Evolutionary conservation across 2,888 invertebrate genomes (phyloP), one percentile per base, ranked within the genome.

Genomic region (Allacma fusca): DNA sequence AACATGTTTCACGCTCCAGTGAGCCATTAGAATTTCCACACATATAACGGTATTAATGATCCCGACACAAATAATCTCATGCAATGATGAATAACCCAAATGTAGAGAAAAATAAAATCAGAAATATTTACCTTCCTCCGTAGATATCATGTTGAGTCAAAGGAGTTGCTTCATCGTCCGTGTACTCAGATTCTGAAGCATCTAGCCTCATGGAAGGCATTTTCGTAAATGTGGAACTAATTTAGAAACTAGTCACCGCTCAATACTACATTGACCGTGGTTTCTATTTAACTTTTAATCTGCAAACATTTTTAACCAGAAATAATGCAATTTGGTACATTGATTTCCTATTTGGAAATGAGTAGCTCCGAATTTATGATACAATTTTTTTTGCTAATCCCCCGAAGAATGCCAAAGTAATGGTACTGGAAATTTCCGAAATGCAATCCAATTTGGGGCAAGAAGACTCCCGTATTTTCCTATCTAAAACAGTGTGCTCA

Each of bases 141-240:
- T 96, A 95, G 85, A 94, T 94, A 86, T 95, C 94, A 86, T 93
- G 93, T 81, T 81, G 79, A 70, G 93, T 92, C 85, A 95, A 91
- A 81, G 95, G 95, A 81, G 93, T 91, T 85, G 93, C 93, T 88
- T 95, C 95, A 86, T 95, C 95, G 87, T 94, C 94, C 70, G 78
- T 82, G 77, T 82, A 82, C 75, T 84, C 84, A 44, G 82, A 81
- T 50, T 84, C 84, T 40, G 83, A 81, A 43, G 80, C 73, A 40
- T 84, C 83, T 70, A 83, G 78, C 71, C 83, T 80, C 84, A 83
- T 83, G 67, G 83, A 83, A 67, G 83, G 83, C 83, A 83, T 83
- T 72, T 34, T 80, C 80, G 57, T 21, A 57, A 57, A 57, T 21
- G 21, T 19, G 75, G 19, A 21, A 57, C 24, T 16, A 24, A 44